Percentiles rank a stretch among this genome's conserved stretches.
Evolutionary conservation across 2,797 vertebrate species (phyloP).

Genomic region (Salarias fasciatus): DNA sequence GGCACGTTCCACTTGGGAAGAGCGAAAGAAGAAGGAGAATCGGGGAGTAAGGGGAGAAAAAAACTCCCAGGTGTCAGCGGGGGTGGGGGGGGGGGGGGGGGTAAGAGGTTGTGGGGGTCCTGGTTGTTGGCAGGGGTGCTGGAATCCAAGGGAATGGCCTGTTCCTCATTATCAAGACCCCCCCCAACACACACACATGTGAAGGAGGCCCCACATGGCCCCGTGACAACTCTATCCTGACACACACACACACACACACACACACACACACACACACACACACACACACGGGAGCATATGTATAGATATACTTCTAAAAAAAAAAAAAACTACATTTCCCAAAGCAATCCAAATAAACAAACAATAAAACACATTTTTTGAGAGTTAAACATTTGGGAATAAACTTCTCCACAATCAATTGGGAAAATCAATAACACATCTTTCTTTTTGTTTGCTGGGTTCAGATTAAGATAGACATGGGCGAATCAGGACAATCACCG

Average conservation of each 20-base stretch:
- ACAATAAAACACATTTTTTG: too few species aligned
- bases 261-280: neutral
- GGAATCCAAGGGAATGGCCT: constrained; percentile 81
- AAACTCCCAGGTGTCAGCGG: constrained; percentile 65
- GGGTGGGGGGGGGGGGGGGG: constrained; percentile 17
- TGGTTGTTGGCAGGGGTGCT: constrained; percentile 74
- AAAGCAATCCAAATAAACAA: too few species aligned
- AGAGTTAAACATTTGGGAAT: too few species aligned
- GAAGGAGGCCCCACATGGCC: constrained; percentile 55
- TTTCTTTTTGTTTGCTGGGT: too few species aligned
- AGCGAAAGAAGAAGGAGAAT: constrained; percentile 38
- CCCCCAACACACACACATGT: constrained; percentile 32
- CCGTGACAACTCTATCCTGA: constrained; percentile 77
- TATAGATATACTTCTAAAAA: too few species aligned
- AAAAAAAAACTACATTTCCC: too few species aligned
- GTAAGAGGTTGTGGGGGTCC: constrained; percentile 67
- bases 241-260: constrained; percentile 23
- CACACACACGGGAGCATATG: neutral
- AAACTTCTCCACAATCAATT: too few species aligned
- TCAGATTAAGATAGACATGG: too few species aligned
- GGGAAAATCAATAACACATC: too few species aligned
- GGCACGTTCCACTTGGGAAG: constrained; percentile 52
- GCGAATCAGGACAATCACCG: too few species aligned
- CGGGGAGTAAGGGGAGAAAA: constrained; percentile 5
- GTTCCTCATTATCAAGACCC: constrained; percentile 82